Evolutionary conservation across 2,888 invertebrate species (phyloP), one percentile per base, ranked within the genome.

Genomic region (Julus scanicus): DNA sequence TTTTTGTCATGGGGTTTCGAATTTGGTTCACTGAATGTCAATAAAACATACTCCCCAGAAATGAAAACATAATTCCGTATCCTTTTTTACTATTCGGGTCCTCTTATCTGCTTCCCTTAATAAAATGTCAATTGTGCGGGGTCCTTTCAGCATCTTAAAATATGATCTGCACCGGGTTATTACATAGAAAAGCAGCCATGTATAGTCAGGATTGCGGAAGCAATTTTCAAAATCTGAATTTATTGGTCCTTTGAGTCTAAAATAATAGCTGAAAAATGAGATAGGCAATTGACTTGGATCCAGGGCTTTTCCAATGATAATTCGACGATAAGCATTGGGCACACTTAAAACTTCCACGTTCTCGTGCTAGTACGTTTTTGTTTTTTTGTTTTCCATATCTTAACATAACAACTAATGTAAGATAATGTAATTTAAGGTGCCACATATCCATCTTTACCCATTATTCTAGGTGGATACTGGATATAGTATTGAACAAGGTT

Each of bases 31-130:
- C 80, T 80, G 80, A 80, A 80, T 39, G 80, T 80, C 80, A 80
- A 80, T 80, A 80, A 80, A 80, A 80, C 80, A 80, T 80, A 39
- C 80, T 80, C 80, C 80, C 80, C 80, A 80, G 80, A 80, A 80
- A 80, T 80, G 80, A 80, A 80, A 80, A 80, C 80, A 80, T 80
- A 80, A 80, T 80, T 71, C 71, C 71, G 71, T 29, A 11, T 71
- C 20, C 5, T 63, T 80, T 80, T 80, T 80, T 80, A 80, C 5
- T 39, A 80, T 39, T 29, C 37, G 80, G 20, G 80, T 37, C 37
- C 80, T 80, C 80, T 80, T 80, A 80, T 80, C 80, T 80, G 80
- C 80, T 80, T 80, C 80, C 80, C 80, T 80, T 80, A 80, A 80
- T 80, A 80, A 80, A 80, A 80, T 80, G 80, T 80, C 80, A 80